Percentiles rank a stretch among this genome's conserved stretches.
These are phyloP conservation scores for Kryptolebias marmoratus DNA, from an alignment of 2,113 vertebrate species.

Conservation along the genomic window DNA sequence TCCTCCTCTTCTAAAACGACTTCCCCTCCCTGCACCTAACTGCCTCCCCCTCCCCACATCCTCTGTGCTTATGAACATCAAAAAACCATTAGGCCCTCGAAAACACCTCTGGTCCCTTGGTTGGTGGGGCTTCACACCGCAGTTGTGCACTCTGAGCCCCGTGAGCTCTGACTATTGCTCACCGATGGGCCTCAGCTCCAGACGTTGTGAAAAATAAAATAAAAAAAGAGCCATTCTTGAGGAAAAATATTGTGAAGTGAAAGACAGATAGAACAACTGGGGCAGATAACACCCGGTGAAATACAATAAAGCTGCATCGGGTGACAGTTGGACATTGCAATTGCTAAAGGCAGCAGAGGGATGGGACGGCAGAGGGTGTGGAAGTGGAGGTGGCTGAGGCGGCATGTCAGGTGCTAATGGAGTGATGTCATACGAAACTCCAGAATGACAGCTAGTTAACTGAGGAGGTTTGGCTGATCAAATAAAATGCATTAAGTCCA, in stretches of 20 bases:
- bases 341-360: conserved; percentile 57
- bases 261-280: conserved; percentile 67
- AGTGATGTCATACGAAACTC: conserved; percentile 73
- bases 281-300: conserved; percentile 58
- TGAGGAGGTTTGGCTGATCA: conserved; percentile 70
- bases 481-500: conserved; percentile 77
- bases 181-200: conserved; percentile 80
- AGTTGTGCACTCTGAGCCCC: conserved; percentile 66
- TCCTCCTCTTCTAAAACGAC: conserved; percentile 80
- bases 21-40: conserved; percentile 76
- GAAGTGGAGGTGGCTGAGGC: conserved; percentile 39
- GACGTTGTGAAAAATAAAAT: conserved; percentile 64
- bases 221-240: conserved; percentile 51
- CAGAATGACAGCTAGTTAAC: conserved; percentile 74
- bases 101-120: conserved; percentile 79
- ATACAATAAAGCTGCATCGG: conserved; percentile 60
- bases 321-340: conserved; percentile 56
- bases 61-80: conserved; percentile 95
- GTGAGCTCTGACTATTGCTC: conserved; percentile 71
- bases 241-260: conserved; percentile 64
- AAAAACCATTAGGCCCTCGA: conserved; percentile 95
- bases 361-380: conserved; percentile 44
- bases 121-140: conserved; percentile 59
- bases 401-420: conserved; percentile 63
- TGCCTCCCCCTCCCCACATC: conserved; percentile 86